These are phyloP conservation scores for Megalops cyprinoides DNA, from an alignment of 2,797 vertebrate genomes.

Conservation along the genomic window DNA sequence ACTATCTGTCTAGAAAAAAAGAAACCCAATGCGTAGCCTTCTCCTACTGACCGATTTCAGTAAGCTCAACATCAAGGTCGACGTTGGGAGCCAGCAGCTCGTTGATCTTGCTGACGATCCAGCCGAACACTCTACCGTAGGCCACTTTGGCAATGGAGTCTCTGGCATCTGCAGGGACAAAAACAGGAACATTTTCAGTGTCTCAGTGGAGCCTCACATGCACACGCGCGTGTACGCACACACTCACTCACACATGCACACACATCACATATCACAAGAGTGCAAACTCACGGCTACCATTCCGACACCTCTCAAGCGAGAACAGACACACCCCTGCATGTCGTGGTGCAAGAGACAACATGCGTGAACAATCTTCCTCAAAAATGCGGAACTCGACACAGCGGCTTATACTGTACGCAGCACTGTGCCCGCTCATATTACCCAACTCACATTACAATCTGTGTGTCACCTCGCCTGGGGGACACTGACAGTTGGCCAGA, in stretches of 20 bases:
- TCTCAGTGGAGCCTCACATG: too few species aligned
- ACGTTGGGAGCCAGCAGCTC: conserved; percentile 65
- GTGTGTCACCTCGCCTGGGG: too few species aligned
- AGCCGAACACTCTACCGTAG: conserved; percentile 73
- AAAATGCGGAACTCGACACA: neutral
- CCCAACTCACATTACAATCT: neutral
- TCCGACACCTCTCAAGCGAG: too few species aligned
- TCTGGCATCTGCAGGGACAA: conserved; percentile 64
- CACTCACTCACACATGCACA: neutral
- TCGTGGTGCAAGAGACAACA: neutral
- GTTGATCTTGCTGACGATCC: conserved; percentile 78
- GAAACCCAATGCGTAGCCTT: too few species aligned
- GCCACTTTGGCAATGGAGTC: conserved; percentile 76
- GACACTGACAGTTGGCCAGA: neutral
- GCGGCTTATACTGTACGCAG: too few species aligned
- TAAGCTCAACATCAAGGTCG: conserved; percentile 59
- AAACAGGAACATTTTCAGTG: neutral
- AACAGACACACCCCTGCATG: too few species aligned
- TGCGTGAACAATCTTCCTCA: neutral
- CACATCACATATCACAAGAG: neutral
- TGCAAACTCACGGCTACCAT: neutral
- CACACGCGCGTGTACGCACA: too few species aligned
- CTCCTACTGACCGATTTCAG: conserved; percentile 69
- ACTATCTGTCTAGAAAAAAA: too few species aligned
- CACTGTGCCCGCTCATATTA: neutral